These are phyloP conservation scores for Plagodis pulveraria DNA, from an alignment of 2,888 invertebrate species.

Conservation along the genomic window DNA sequence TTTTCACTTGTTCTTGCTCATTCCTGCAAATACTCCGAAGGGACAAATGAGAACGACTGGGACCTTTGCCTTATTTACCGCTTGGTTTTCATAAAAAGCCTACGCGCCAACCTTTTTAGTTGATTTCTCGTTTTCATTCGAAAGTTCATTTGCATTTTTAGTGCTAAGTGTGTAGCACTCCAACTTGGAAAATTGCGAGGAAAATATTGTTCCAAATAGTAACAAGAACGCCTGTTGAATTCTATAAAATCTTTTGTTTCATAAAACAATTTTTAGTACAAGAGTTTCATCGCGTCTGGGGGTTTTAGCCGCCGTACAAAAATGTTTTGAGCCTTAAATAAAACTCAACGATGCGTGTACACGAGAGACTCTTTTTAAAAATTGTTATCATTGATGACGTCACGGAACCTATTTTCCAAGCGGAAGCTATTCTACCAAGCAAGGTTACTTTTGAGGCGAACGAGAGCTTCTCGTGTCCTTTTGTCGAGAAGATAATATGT, in stretches of 20 bases:
- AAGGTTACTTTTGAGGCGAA: slow-evolving; percentile 21
- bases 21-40: slow-evolving; percentile 66
- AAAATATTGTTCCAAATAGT: too few species aligned
- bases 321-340: slow-evolving; percentile 29
- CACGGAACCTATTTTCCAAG: slow-evolving; percentile 52
- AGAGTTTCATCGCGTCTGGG: slow-evolving; percentile 2
- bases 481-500: too few species aligned
- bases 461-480: too few species aligned
- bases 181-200: too few species aligned
- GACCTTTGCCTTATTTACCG: slow-evolving; percentile 67
- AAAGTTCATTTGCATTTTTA: slow-evolving; percentile 40
- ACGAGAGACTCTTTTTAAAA: slow-evolving; percentile 48
- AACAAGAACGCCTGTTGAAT: slow-evolving; percentile 2
- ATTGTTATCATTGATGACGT: slow-evolving; percentile 53
- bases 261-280: slow-evolving; percentile 2
- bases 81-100: slow-evolving; percentile 56
- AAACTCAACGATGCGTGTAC: slow-evolving; percentile 38
- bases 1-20: slow-evolving; percentile 76
- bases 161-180: too few species aligned
- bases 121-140: slow-evolving; percentile 37
- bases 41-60: slow-evolving; percentile 66
- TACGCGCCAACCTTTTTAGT: slow-evolving; percentile 49
- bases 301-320: slow-evolving; percentile 2
- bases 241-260: not conserved
- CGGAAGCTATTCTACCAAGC: slow-evolving; percentile 49